Percentiles rank a stretch among this genome's conserved stretches.
phyloP scores from a whole-genome alignment of 2,797 vertebrate species.

The Pangasius krempfi region DNA sequence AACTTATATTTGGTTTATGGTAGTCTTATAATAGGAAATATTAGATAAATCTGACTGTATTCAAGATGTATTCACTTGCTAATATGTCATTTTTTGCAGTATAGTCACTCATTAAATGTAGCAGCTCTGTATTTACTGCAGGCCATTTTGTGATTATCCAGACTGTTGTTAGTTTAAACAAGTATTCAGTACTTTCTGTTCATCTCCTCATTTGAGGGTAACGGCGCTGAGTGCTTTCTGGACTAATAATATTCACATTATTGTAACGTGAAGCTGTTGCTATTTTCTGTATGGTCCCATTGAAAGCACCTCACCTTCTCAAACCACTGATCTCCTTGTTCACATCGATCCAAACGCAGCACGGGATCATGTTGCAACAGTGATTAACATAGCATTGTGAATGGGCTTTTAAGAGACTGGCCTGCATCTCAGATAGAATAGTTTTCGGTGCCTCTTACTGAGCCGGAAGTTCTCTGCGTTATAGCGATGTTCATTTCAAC shows the following conservation, averaged over 20 bases:
- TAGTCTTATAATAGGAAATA: not conserved
- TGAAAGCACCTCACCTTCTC: not conserved
- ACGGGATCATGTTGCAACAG: constrained; percentile 17
- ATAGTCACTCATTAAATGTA: not conserved
- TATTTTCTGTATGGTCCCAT: constrained; percentile 23
- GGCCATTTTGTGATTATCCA: not conserved
- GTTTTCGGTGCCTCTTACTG: not conserved
- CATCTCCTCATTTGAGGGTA: not conserved
- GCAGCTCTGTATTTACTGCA: not conserved
- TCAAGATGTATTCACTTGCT: not conserved
- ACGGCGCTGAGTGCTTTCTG: not conserved
- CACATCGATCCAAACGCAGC: constrained; percentile 26
- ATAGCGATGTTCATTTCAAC: not conserved
- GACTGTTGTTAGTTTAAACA: not conserved
- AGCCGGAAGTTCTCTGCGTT: not conserved
- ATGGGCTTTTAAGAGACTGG: constrained; percentile 12
- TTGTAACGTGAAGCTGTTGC: constrained; percentile 22
- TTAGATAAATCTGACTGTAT: not conserved
- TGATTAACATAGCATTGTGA: not conserved
- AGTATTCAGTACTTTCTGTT: not conserved
- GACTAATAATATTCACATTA: constrained; percentile 29
- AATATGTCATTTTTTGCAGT: not conserved
- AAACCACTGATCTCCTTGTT: constrained; percentile 19
- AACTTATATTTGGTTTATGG: not conserved
- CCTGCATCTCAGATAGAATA: not conserved